Conservation (phyloP, 2,113 vertebrate genomes). For the Pithys albifrons region DNA sequence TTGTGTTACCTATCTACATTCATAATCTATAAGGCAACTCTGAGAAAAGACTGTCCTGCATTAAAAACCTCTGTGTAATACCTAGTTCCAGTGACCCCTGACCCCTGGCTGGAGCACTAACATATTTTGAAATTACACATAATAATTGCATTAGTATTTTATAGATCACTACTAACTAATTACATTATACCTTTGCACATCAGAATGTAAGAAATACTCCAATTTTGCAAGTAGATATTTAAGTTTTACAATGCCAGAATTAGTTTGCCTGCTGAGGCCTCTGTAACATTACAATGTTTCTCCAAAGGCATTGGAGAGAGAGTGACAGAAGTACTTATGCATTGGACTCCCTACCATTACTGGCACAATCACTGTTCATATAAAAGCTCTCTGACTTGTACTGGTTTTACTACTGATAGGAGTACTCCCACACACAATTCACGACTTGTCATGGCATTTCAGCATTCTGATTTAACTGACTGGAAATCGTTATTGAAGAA, state of each 20-base stretch:
- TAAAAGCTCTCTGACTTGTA: not conserved
- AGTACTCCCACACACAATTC: not conserved
- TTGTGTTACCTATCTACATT: not conserved
- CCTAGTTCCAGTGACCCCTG: not conserved
- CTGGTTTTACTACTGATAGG: not conserved
- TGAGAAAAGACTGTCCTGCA: not conserved
- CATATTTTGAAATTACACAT: not conserved
- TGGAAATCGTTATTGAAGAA: not conserved
- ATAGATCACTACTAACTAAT: not conserved
- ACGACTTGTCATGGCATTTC: not conserved
- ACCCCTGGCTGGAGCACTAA: not conserved
- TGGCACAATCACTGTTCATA: not conserved
- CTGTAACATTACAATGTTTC: not conserved
- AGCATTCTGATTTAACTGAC: not conserved
- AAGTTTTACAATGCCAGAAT: not conserved
- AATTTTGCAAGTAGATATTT: not conserved
- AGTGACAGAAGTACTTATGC: not conserved
- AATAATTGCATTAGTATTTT: not conserved
- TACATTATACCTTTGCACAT: not conserved
- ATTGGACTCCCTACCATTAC: not conserved
- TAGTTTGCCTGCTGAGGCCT: not conserved
- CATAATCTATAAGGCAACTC: not conserved
- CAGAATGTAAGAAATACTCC: not conserved
- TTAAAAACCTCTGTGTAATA: not conserved
- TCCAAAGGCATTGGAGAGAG: not conserved